These are phyloP conservation scores for Limnephilus auricula DNA, from an alignment of 2,888 invertebrate species.

Conservation along the genomic window DNA sequence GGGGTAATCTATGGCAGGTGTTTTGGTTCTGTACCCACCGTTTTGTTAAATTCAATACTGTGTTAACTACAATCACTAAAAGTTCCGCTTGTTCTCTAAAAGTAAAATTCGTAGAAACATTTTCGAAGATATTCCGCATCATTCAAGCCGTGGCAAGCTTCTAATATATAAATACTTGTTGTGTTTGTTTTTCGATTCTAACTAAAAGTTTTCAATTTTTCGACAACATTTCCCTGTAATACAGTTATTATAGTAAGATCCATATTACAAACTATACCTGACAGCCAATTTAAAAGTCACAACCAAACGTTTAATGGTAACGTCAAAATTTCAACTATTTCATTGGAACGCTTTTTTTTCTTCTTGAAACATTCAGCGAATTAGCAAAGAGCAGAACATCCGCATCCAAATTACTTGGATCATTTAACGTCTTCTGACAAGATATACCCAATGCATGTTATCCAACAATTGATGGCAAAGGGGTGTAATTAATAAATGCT, in stretches of 20 bases:
- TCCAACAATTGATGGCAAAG: slow-evolving; percentile 9
- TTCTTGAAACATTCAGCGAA: neutral
- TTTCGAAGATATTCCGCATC: too few relatives aligned
- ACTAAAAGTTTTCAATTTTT: too few relatives aligned
- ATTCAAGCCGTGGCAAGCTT: too few relatives aligned
- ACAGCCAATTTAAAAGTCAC: neutral
- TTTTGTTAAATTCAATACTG: too few relatives aligned
- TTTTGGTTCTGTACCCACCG: too few relatives aligned
- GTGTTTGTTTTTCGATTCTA: too few relatives aligned
- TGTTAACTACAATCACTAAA: too few relatives aligned
- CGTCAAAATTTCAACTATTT: neutral
- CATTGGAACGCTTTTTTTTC: neutral
- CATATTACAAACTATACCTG: neutral
- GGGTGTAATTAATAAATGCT: slow-evolving; percentile 30
- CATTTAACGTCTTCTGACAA: neutral
- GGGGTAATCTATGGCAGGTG: too few relatives aligned
- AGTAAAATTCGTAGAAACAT: too few relatives aligned
- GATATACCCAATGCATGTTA: slow-evolving; percentile 27
- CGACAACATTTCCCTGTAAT: too few relatives aligned
- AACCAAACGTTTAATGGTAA: neutral
- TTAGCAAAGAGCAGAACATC: neutral
- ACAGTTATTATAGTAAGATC: neutral
- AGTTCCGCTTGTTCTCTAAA: too few relatives aligned
- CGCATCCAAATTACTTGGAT: neutral
- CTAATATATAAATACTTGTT: too few relatives aligned